Percentiles rank a stretch among this genome's conserved stretches.
Evolutionary conservation across 2,888 invertebrate species (phyloP).

Genomic region (Mythimna lalbum): DNA sequence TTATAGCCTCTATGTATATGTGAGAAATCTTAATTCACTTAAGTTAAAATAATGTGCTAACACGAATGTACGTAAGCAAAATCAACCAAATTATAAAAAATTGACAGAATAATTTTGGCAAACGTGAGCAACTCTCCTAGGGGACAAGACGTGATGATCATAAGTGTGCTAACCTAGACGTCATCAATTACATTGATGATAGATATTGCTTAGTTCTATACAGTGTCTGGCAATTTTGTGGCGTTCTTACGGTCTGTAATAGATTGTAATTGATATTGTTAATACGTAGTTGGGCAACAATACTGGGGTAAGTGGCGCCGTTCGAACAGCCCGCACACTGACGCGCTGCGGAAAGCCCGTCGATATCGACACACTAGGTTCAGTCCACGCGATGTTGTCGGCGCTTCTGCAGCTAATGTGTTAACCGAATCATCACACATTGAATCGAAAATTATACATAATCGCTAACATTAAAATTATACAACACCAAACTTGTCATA

Average conservation of each 20-base stretch:
- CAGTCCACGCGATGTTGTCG: slow-evolving; percentile 19
- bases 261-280: slow-evolving; percentile 10
- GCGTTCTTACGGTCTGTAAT: slow-evolving; percentile 26
- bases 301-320: slow-evolving; percentile 41
- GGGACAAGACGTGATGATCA: slow-evolving; percentile 17
- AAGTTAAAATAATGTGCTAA: slow-evolving; percentile 39
- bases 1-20: slow-evolving; percentile 59
- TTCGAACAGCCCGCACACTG: slow-evolving; percentile 65
- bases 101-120: slow-evolving; percentile 59
- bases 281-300: slow-evolving; percentile 3
- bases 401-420: slow-evolving; percentile 41
- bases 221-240: slow-evolving; percentile 49
- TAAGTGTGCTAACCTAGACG: slow-evolving; percentile 1
- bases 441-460: slow-evolving; percentile 72
- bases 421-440: slow-evolving; percentile 69
- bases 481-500: slow-evolving; percentile 75
- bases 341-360: slow-evolving; percentile 22
- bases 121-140: slow-evolving; percentile 50
- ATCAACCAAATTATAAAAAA: slow-evolving; percentile 45
- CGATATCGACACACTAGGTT: slow-evolving; percentile 18
- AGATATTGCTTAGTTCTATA: slow-evolving; percentile 17
- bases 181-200: slow-evolving; percentile 51
- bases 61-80: slow-evolving; percentile 33
- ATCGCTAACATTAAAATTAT: slow-evolving; percentile 76
- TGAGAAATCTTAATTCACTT: slow-evolving; percentile 38